Conservation (phyloP, 2,113 vertebrate genomes). For the Trogon surrucura region DNA sequence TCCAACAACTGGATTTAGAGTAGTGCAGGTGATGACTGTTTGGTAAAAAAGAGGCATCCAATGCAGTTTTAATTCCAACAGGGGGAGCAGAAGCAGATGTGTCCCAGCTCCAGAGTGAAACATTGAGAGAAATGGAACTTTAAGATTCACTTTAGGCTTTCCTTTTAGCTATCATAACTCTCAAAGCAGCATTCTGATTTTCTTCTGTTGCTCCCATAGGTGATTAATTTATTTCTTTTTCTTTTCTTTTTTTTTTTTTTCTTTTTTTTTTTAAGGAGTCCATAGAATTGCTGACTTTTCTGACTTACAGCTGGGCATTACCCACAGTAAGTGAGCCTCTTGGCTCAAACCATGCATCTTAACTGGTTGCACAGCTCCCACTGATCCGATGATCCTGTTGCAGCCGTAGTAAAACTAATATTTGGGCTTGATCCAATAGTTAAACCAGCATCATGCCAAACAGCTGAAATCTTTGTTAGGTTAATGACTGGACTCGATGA, state of each 20-base stretch:
- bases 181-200: not conserved
- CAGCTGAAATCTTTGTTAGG: too few species aligned
- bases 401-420: not conserved
- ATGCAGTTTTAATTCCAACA: not conserved
- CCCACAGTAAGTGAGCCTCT: not conserved
- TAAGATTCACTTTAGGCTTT: not conserved
- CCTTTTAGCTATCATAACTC: not conserved
- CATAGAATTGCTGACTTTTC: not conserved
- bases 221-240: not conserved
- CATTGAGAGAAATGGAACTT: not conserved
- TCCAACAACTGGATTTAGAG: not conserved
- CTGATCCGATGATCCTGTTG: fast-evolving
- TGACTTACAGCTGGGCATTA: not conserved
- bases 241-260: not conserved
- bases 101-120: not conserved
- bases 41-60: not conserved
- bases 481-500: too few species aligned
- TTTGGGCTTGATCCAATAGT: not conserved
- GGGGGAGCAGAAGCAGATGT: not conserved
- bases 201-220: not conserved
- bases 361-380: not conserved
- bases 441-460: not conserved
- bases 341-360: not conserved
- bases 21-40: not conserved
- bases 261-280: not conserved